These are phyloP conservation scores for Papilio aristodemus DNA, from an alignment of 1,140 invertebrate species.

Conservation along the genomic window DNA sequence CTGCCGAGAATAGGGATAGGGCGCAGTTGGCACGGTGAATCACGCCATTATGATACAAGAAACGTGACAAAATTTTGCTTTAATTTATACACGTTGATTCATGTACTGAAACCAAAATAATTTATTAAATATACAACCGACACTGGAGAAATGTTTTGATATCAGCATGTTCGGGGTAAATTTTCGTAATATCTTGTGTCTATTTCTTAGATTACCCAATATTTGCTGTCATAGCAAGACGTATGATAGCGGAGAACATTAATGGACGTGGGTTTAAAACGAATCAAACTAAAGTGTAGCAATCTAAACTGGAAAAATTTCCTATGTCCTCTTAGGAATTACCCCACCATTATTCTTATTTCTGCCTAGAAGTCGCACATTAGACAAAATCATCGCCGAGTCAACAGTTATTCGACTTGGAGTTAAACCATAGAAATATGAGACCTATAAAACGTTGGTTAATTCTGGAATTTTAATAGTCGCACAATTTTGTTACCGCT, in stretches of 20 bases:
- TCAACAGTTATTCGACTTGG: too few relatives aligned
- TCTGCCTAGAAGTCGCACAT: too few relatives aligned
- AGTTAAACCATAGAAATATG: too few relatives aligned
- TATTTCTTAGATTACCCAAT: background rate
- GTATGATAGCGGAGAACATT: background rate
- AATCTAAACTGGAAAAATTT: too few relatives aligned
- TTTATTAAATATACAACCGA: background rate
- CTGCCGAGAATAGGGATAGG: conserved; percentile 36
- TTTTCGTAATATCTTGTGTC: conserved; percentile 1
- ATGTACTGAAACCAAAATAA: background rate
- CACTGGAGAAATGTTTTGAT: background rate
- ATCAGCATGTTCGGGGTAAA: background rate
- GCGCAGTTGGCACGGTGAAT: conserved; percentile 40
- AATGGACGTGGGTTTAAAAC: too few relatives aligned
- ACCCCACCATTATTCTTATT: too few relatives aligned
- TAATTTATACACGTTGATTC: conserved; percentile 9
- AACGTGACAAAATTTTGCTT: conserved; percentile 53
- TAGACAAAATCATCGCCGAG: too few relatives aligned
- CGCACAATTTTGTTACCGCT: too few relatives aligned
- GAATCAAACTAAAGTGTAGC: too few relatives aligned
- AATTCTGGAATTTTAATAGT: too few relatives aligned
- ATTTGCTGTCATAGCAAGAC: background rate
- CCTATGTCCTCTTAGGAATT: too few relatives aligned
- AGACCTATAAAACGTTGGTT: too few relatives aligned
- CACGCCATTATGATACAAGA: conserved; percentile 38